Conservation (phyloP, 2,113 vertebrate genomes). For the Calyptomena viridis region DNA sequence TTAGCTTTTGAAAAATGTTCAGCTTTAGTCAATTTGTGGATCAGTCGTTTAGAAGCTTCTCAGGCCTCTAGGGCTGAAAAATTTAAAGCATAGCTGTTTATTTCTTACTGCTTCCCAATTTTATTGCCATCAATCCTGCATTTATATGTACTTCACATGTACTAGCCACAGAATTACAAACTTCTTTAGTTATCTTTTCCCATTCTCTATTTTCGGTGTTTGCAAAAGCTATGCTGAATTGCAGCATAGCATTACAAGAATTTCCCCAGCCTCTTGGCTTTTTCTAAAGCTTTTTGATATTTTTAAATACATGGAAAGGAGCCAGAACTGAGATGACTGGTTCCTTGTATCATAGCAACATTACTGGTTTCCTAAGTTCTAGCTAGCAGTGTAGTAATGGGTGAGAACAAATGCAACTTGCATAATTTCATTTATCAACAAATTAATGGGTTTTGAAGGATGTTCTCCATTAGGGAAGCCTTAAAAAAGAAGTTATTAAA, state of each 20-base stretch:
- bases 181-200: not conserved
- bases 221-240: slow-evolving; percentile 1
- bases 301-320: slow-evolving; percentile 59
- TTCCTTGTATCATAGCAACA: slow-evolving; percentile 60
- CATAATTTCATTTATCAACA: slow-evolving; percentile 47
- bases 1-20: slow-evolving; percentile 1
- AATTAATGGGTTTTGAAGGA: slow-evolving; percentile 28
- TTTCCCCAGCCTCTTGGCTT: slow-evolving; percentile 20
- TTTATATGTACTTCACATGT: not conserved
- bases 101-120: not conserved
- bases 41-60: not conserved
- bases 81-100: not conserved
- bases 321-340: slow-evolving; percentile 48
- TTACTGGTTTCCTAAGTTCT: slow-evolving; percentile 39
- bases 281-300: slow-evolving; percentile 59
- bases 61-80: not conserved
- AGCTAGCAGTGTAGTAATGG: slow-evolving; percentile 15
- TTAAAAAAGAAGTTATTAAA: slow-evolving; percentile 16
- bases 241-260: not conserved
- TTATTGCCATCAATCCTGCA: not conserved
- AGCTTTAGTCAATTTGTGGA: not conserved
- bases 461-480: not conserved
- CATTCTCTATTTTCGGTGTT: not conserved
- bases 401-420: slow-evolving; percentile 44
- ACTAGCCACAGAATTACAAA: not conserved